These are phyloP conservation scores for Peromyscus eremicus DNA, from an alignment of 2,797 vertebrate species.

Conservation along the genomic window DNA sequence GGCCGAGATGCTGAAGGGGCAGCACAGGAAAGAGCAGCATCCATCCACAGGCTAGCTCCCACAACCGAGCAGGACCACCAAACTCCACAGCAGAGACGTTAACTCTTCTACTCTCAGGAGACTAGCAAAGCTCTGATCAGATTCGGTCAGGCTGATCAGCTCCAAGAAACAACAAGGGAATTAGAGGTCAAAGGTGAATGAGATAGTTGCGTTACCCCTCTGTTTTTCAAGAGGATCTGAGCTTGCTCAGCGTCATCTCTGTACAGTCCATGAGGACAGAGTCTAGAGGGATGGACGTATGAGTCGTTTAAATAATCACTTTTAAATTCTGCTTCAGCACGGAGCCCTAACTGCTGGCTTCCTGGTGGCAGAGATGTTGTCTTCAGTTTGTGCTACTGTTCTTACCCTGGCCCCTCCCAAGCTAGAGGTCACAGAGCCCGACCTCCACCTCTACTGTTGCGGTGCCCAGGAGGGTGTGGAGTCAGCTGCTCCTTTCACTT, in stretches of 20 bases:
- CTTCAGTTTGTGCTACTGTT: neutral
- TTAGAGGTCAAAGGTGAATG: neutral
- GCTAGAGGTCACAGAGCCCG: neutral
- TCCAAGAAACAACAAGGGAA: neutral
- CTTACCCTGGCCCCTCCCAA: neutral
- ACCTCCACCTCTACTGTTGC: fast-evolving
- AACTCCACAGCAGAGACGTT: too few species aligned
- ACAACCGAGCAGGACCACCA: fast-evolving
- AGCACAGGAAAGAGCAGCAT: fast-evolving
- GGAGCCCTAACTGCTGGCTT: neutral
- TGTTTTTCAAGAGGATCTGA: neutral
- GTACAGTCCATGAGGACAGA: neutral
- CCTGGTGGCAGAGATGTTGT: neutral
- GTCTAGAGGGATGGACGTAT: neutral
- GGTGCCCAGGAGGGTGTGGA: neutral
- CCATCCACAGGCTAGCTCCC: fast-evolving
- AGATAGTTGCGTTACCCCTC: neutral
- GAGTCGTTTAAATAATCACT: neutral
- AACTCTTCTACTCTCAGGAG: neutral
- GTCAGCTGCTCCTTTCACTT: too few species aligned
- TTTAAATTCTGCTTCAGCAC: neutral
- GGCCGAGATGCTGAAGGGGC: fast-evolving
- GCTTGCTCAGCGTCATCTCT: neutral
- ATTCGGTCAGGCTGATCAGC: neutral
- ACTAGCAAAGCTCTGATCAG: neutral